A percentile compares a stretch with the other conserved stretches of the same genome.
phyloP scores from a whole-genome alignment of 2,113 vertebrate genomes.

The Naja naja region DNA sequence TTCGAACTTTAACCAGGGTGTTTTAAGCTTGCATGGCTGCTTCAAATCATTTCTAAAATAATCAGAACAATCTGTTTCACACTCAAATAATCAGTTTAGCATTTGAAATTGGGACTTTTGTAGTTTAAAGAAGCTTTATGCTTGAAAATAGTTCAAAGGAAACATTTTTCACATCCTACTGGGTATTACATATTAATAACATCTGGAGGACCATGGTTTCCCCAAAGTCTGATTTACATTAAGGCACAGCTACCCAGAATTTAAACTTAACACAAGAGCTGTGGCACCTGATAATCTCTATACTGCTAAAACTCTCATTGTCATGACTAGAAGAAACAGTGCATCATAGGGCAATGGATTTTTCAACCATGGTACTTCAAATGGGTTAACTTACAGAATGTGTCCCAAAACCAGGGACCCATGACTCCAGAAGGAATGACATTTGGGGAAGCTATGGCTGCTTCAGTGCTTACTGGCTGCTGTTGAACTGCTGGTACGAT shows the following conservation, averaged over 20 bases:
- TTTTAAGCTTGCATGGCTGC: not conserved
- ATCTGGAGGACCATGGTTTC: not conserved
- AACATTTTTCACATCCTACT: not conserved
- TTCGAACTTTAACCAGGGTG: not conserved
- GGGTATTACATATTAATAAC: not conserved
- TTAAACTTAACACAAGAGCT: not conserved
- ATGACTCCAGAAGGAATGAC: too few species aligned
- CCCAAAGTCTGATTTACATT: not conserved
- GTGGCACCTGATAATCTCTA: not conserved
- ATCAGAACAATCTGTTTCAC: not conserved
- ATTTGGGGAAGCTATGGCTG: too few species aligned
- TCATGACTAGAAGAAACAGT: not conserved
- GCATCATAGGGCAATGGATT: not conserved
- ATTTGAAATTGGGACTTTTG: not conserved
- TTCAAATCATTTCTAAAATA: not conserved
- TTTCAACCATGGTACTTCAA: not conserved
- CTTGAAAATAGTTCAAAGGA: not conserved
- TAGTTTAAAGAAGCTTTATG: not conserved
- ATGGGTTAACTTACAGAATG: not conserved
- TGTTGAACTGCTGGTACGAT: too few species aligned
- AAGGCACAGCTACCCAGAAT: not conserved
- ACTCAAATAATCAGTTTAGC: not conserved
- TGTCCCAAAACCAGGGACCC: not conserved
- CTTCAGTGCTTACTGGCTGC: too few species aligned
- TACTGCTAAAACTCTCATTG: not conserved